Conservation (phyloP, 1,140 invertebrate species). For the Phthorimaea operculella region DNA sequence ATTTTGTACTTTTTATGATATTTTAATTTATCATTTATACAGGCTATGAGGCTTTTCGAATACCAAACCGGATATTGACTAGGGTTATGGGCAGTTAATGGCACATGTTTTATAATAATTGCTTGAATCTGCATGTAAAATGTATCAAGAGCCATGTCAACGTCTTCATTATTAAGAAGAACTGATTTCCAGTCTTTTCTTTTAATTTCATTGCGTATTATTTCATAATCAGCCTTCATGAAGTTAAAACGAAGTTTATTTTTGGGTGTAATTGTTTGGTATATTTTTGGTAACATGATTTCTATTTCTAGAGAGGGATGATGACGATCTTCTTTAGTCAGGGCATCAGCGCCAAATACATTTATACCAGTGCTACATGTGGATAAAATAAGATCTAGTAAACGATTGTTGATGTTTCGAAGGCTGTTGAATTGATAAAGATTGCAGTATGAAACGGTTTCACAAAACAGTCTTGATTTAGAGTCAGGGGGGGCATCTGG, state of each 20-base stretch:
- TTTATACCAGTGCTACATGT: background rate
- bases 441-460: background rate
- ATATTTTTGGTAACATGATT: background rate
- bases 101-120: background rate
- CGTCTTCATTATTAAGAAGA: background rate
- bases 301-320: background rate
- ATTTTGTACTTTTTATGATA: background rate
- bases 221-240: background rate
- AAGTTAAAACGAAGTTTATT: background rate
- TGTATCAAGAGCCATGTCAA: background rate
- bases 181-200: background rate
- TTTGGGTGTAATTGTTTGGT: background rate
- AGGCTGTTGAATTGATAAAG: background rate
- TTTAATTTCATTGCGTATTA: background rate
- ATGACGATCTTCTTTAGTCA: background rate
- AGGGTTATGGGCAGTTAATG: background rate
- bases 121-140: background rate
- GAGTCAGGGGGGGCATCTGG: background rate
- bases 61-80: background rate
- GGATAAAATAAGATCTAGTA: slow-evolving; percentile 1
- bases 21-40: background rate
- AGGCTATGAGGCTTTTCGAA: background rate
- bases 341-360: background rate
- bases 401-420: background rate
- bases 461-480: background rate